Base-by-base conservation (phyloP, 2,797 vertebrate genomes). In the Ficedula albicollis region DNA sequence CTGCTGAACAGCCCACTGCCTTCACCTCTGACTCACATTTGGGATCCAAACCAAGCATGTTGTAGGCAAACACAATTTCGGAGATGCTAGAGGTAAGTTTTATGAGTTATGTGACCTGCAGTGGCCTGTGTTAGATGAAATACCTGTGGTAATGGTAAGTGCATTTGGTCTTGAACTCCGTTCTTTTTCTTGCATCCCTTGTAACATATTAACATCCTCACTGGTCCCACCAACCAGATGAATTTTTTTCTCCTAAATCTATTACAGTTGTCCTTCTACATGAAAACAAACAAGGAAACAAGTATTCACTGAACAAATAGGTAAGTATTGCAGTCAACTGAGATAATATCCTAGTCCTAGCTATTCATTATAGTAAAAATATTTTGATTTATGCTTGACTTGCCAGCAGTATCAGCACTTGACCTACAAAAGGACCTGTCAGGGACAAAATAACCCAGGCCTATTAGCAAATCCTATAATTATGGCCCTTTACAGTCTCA, bases 381-480 rank as follows among this genome's bases (percentile, higher is more conserved):
- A 67, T 30, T 89, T 78, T 63, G 21, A 68, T 88, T 26, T 54
- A 3, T 54, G 43, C 44, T 84, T 62, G 48, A 44, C 32, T 83
- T 89, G 49, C 25, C 56, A 80, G 41, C 21, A 85, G 48, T 41
- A 56, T 70, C 59, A 77, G 30, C 41, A 27, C 52, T 63, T 85
- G 82, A 80, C 68, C 54, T 70, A 81, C 49, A 62, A 60, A 87
- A 85, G 74, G 32, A 49, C 60, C 41, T 80, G 14, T 41, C 36
- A 73, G 68, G 72, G 52, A 79, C 46, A 77, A 87, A 95, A 81
- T 72, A 89, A 91, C 34, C 6, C 26, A 64, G 32, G 22, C 5
- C 66, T 29, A 41, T 81, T 93, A 81, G 82, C 69, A 94, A 91
- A 72, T 74, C 39, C n/a, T 91, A 36, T 76, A 54, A 91, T 88